These are phyloP conservation scores for Matsumurasca onukii DNA, from an alignment of 1,140 invertebrate genomes.

Conservation along the genomic window DNA sequence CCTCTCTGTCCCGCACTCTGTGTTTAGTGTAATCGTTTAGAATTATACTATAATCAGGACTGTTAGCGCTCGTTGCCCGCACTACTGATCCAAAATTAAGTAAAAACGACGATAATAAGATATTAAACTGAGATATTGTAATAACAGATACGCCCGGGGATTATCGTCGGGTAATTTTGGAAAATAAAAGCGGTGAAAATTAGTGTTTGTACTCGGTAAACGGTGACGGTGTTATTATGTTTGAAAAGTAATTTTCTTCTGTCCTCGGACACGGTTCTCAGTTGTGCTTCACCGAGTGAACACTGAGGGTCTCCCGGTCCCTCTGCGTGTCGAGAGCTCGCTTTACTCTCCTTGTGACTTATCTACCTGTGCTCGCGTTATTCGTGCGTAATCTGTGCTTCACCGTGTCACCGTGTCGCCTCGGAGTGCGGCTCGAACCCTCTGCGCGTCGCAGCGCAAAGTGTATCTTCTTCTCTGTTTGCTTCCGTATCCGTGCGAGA, in stretches of 20 bases:
- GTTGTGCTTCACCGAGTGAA: constrained; percentile 13
- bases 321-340: not conserved
- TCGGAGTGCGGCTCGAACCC: too few species aligned
- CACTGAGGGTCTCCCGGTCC: constrained; percentile 7
- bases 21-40: constrained; percentile 18
- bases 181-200: constrained; percentile 22
- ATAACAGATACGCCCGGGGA: constrained; percentile 15
- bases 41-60: constrained; percentile 26
- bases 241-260: constrained; percentile 27
- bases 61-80: constrained; percentile 14
- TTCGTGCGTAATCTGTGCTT: not conserved
- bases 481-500: too few species aligned
- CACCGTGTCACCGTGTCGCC: not conserved
- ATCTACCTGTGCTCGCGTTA: not conserved
- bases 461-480: too few species aligned
- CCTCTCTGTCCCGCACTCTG: constrained; percentile 15
- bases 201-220: constrained; percentile 26
- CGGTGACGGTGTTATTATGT: constrained; percentile 21
- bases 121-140: constrained; percentile 25
- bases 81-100: constrained; percentile 25
- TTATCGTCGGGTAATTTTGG: constrained; percentile 24
- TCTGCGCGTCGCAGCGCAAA: too few species aligned
- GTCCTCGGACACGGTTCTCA: constrained; percentile 21
- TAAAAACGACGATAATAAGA: constrained; percentile 25
- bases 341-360: too few species aligned